Conservation (phyloP, 2,113 vertebrate genomes). For the Misgurnus anguillicaudatus region DNA sequence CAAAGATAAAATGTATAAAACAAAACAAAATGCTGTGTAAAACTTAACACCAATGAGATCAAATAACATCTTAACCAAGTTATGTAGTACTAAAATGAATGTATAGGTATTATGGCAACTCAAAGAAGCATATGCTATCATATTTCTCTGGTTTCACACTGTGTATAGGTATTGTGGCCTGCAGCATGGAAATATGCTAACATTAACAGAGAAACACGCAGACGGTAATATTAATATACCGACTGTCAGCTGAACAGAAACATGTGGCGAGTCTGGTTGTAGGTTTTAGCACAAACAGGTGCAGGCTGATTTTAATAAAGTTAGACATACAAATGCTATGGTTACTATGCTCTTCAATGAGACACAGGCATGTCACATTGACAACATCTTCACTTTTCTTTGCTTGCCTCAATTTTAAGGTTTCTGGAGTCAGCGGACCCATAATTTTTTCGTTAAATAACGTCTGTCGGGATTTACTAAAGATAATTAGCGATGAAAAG, state of each 20-base stretch:
- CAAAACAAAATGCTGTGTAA: background rate
- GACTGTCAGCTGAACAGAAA: conserved; percentile 25
- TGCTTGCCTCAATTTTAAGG: background rate
- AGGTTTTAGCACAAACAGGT: conserved; percentile 39
- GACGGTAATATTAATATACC: background rate
- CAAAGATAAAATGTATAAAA: background rate
- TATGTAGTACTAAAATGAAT: background rate
- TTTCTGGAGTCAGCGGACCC: background rate
- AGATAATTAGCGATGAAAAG: too few relatives aligned
- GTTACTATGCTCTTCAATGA: conserved; percentile 6
- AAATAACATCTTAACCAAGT: background rate
- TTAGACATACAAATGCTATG: conserved; percentile 9
- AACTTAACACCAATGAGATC: background rate
- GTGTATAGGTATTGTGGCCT: conserved; percentile 10
- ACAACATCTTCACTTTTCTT: conserved; percentile 8
- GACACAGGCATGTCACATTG: conserved; percentile 1
- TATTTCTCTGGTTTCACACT: background rate
- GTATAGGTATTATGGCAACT: background rate
- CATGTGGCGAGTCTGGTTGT: conserved; percentile 5
- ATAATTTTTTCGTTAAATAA: too few relatives aligned
- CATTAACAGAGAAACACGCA: conserved; percentile 10
- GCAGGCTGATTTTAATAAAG: conserved; percentile 19
- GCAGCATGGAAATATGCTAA: conserved; percentile 21
- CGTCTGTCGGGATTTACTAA: too few relatives aligned
- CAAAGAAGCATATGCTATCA: background rate